These are phyloP conservation scores for Bombus breviceps DNA, from an alignment of 1,140 invertebrate genomes.

Conservation along the genomic window DNA sequence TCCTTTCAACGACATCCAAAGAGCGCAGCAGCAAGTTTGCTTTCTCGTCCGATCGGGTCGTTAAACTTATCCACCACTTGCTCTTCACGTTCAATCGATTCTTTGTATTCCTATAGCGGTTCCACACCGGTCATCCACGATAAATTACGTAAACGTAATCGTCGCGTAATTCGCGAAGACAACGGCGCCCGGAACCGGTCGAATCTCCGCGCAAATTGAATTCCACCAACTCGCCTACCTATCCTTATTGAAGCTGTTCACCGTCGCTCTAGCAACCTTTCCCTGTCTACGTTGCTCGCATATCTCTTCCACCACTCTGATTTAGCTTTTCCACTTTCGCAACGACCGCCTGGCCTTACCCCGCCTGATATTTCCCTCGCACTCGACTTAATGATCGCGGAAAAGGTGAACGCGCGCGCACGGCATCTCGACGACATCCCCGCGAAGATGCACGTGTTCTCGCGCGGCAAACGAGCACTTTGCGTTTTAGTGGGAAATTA, in stretches of 20 bases:
- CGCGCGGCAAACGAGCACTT: slow-evolving; percentile 74
- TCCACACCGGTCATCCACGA: not conserved
- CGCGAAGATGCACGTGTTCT: slow-evolving; percentile 15
- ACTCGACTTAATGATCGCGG: slow-evolving; percentile 18
- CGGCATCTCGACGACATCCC: not conserved
- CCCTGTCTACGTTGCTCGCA: not conserved
- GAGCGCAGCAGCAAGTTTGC: not conserved
- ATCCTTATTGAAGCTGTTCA: not conserved
- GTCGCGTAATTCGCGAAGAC: slow-evolving; percentile 20
- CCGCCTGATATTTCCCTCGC: not conserved
- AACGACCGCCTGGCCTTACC: not conserved
- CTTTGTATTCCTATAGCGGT: slow-evolving; percentile 3
- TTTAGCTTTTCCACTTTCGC: not conserved
- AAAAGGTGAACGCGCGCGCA: not conserved
- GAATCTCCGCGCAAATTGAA: slow-evolving; percentile 17
- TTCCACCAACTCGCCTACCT: not conserved
- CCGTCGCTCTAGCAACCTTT: not conserved
- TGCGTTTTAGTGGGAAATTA: slow-evolving; percentile 80
- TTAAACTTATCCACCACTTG: slow-evolving; percentile 25
- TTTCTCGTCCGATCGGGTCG: not conserved
- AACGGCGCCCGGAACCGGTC: not conserved
- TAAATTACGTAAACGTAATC: slow-evolving; percentile 31
- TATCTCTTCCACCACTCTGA: not conserved
- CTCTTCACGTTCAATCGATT: not conserved
- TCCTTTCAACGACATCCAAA: not conserved